Evolutionary conservation across 2,797 vertebrate genomes (phyloP), one percentile per base, ranked within the genome.

Genomic region (Kryptolebias ocellatus): DNA sequence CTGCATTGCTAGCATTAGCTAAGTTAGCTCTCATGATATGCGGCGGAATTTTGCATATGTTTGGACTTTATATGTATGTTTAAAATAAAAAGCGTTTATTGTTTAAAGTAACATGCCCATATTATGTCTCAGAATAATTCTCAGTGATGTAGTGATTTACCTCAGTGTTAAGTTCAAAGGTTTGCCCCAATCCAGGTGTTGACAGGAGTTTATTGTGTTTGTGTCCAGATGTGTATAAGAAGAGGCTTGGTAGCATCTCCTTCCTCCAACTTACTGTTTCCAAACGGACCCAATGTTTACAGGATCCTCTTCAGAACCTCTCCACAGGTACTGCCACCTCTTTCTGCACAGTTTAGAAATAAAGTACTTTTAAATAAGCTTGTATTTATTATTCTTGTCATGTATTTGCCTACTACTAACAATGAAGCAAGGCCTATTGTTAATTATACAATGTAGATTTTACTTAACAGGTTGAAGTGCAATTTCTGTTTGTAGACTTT

Each of bases 231-330:
- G 4, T 93, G 90, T 87, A 15, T 88, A 50, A 90, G 86, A 83
- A 89, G 90, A 83, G 81, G 89, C 20, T 61, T 91, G 57, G 83
- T 95, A 5, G 55, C 93, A 0, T 84, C 92, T 57, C 72, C 93
- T n/a, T 91, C 91, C n/a, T 86, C 76, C 18, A 90, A 89, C 17
- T 37, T 86, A 42, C 89, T 91, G 0, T 69, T 89, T 1, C 71
- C 89, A 42, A 88, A 81, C 83, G 88, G 86, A 80, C 80, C 83
- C 9, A 65, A 80, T 52, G 79, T 81, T 8, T 89, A 79, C 86
- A 90, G 93, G 77, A 83, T 89, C 80, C 76, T 83, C 28, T 62
- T 87, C 67, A 58, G 81, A 53, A 67, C n/a, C 15, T 47, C 84
- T 5, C 64, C 85, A 51, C 93, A 93, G 93, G 94, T 95, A 88